Conservation (phyloP, 2,113 vertebrate genomes). For the Serinus canaria region DNA sequence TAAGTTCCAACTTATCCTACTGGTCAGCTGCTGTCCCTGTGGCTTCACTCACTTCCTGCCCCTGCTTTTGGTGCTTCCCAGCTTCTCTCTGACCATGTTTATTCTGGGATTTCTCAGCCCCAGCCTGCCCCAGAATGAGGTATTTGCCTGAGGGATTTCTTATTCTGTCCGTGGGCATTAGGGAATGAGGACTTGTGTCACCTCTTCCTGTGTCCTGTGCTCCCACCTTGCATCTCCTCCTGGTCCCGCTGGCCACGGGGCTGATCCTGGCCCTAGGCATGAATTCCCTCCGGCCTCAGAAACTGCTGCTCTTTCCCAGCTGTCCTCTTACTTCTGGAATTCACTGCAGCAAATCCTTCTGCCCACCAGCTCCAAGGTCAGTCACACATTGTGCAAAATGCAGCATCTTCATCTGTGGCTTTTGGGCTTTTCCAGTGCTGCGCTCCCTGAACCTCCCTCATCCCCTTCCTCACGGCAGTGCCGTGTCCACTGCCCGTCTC, state of each 20-base stretch:
- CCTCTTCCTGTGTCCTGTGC: fast-evolving
- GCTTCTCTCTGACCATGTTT: fast-evolving
- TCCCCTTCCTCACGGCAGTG: background rate
- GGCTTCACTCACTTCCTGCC: background rate
- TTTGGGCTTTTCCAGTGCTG: background rate
- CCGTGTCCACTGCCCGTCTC: fast-evolving
- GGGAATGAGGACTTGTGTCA: background rate
- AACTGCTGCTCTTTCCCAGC: background rate
- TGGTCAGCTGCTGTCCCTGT: background rate
- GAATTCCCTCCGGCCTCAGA: background rate
- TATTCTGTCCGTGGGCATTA: fast-evolving
- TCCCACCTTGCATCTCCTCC: background rate
- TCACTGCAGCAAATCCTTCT: background rate
- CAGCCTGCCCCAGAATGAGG: fast-evolving
- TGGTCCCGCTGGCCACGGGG: fast-evolving
- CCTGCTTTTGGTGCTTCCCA: background rate
- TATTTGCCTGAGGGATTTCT: background rate
- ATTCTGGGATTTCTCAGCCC: background rate
- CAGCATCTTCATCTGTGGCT: background rate
- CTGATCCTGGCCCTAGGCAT: background rate
- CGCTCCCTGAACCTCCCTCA: background rate
- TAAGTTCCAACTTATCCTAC: background rate
- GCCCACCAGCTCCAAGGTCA: background rate
- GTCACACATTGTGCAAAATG: fast-evolving
- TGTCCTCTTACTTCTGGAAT: background rate